Evolutionary conservation across 30 jellyfish, hydroid and myxozoan species (phyloP), one percentile per base, ranked within the genome.

Genomic region (Haliclystus octoradiatus): DNA sequence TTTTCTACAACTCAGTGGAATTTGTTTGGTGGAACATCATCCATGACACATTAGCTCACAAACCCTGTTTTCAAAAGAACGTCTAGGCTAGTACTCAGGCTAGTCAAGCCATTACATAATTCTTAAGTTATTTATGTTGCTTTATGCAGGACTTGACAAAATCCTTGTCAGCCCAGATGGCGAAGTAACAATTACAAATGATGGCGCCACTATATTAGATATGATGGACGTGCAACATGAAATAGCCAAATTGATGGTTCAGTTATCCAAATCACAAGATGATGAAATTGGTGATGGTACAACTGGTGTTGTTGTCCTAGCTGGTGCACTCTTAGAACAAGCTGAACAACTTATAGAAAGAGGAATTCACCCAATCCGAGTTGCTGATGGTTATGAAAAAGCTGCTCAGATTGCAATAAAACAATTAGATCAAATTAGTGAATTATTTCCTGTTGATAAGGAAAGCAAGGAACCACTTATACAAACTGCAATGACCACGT

Each of bases 201-300:
- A 92, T 64, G 99, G 99, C 14, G 99, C 99, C 3, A 92, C 99
- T 2, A 92, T 92, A 2, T 73, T 92, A 31, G 92, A 81, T 26
- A 69, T 67, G 79, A 92, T 84, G 96, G 98, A 92, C 73, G 95
- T 92, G 57, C 96, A 84, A 60, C 99, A 92, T 73, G 98, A 92
- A 52, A 92, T 92, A 68, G 99, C 96, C 31, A 92, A 92, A 71
- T 70, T 92, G 46, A 66, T 92, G 81, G 96, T 92, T 25, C 95
- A 92, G 71, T 81, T 92, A 3, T 84, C 99, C 14, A 83, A 84
- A 65, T 92, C 99, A 0, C 99, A 92, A 79, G 99, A 92, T 80
- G 99, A 92, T 71, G 99, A 92, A 92, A 92, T 92, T 68, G 99
- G 99, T 46, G 99, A 92, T 80, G 99, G 99, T 22, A 92, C 99